Evolutionary conservation across 2,113 vertebrate species (phyloP), one percentile per base, ranked within the genome.

Genomic region (Lepisosteus osseus): DNA sequence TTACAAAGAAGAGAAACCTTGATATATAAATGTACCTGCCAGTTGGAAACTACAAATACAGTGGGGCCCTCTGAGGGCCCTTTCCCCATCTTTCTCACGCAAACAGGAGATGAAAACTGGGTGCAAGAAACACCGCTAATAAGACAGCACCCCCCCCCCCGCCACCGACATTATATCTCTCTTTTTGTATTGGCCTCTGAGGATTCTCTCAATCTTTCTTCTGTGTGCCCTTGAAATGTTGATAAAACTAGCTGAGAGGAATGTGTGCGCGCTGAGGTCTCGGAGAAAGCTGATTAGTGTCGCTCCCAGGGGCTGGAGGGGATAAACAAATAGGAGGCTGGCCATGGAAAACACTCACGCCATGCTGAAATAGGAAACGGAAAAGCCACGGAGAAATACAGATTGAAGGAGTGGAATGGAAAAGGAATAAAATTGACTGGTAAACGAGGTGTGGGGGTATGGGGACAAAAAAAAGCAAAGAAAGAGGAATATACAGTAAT

Each of bases 231-330:
- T 74, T 78, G 80, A 78, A 76, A 71, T 70, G 68, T 78, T 65
- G 68, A 63, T 78, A 72, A 77, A 76, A 79, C 74, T 77, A 72
- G 66, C 76, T 76, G 76, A 78, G 71, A 67, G 78, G 79, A 79
- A 71, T 80, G 78, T 76, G 78, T 76, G 67, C 11, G 65, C 6
- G 56, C 72, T 70, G 72, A 78, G 78, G 80, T 80, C 72, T 80
- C 80, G 80, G 71, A 68, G 80, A 84, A 77, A 86, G 79, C 79
- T 80, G 82, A 80, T 81, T 81, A 87, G 79, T 61, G 70, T 72
- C 71, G 71, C 54, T 70, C 65, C 15, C 54, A 61, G 67, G 68
- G 72, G 68, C 74, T 69, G 61, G 61, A 73, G 65, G 65, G 74
- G 80, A 72, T 67, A 83, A 73, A 71, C 64, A 70, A 63, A 54